Conservation (phyloP, 2,113 vertebrate species). For the Odontophorus gujanensis region DNA sequence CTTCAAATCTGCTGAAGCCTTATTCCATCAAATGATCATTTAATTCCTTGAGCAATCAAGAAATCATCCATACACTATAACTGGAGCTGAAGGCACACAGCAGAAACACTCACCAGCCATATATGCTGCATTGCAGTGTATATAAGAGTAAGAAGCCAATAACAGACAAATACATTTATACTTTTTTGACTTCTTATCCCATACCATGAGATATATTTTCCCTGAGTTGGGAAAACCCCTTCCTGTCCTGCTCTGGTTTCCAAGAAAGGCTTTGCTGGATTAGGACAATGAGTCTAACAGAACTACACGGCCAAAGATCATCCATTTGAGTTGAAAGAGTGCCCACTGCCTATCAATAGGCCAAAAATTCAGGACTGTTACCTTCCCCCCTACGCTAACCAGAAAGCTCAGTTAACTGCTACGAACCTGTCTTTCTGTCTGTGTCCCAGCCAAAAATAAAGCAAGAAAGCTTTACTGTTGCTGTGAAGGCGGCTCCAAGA, state of each 20-base stretch:
- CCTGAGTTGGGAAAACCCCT: not conserved
- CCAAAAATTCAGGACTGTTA: not conserved
- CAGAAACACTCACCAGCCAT: not conserved
- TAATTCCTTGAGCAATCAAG: not conserved
- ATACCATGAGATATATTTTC: not conserved
- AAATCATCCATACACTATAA: not conserved
- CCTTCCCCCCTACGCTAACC: not conserved
- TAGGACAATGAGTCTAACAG: not conserved
- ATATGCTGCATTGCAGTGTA: rapidly evolving
- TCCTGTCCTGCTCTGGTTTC: not conserved
- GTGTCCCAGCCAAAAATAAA: not conserved
- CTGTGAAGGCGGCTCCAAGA: not conserved
- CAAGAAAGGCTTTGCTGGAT: not conserved
- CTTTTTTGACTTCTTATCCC: not conserved
- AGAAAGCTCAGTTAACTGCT: not conserved
- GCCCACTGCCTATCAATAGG: not conserved
- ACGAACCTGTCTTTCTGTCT: not conserved
- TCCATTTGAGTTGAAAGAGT: not conserved
- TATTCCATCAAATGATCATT: not conserved
- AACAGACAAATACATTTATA: not conserved
- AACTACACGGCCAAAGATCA: not conserved
- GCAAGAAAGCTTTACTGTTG: not conserved
- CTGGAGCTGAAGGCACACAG: not conserved
- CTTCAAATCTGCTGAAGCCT: not conserved
- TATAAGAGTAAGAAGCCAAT: not conserved